These are phyloP conservation scores for Antigone vipio DNA, from an alignment of 2,113 vertebrate genomes.

Conservation along the genomic window DNA sequence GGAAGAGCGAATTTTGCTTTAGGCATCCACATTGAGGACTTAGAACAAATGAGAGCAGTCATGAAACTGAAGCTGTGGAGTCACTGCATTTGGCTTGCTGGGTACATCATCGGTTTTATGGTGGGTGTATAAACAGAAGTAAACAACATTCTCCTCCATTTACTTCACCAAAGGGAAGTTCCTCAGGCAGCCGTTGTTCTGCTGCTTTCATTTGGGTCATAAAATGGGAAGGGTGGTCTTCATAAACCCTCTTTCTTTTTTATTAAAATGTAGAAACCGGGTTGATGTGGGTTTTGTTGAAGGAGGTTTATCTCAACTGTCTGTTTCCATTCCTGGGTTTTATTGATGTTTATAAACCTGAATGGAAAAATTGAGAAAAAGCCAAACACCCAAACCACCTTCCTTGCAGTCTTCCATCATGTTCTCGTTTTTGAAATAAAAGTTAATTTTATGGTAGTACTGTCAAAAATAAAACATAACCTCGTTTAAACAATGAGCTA, in stretches of 20 bases:
- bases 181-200: neutral
- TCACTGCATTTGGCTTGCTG: constrained; percentile 7
- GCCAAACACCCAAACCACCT: neutral
- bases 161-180: neutral
- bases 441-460: neutral
- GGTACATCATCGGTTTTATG: constrained; percentile 15
- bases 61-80: neutral
- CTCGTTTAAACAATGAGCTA: neutral
- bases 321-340: neutral
- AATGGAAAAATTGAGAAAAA: neutral
- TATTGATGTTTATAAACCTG: neutral
- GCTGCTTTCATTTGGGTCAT: neutral
- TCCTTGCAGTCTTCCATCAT: neutral
- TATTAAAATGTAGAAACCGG: neutral
- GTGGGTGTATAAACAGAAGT: constrained; percentile 20
- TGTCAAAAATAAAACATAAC: neutral
- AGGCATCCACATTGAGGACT: neutral
- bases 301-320: neutral
- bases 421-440: neutral
- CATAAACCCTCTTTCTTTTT: neutral
- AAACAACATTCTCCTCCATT: constrained; percentile 40
- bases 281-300: neutral
- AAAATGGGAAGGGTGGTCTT: neutral
- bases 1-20: constrained; percentile 26
- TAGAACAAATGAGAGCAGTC: constrained; percentile 32